phyloP scores from a whole-genome alignment of 2,113 vertebrate species.

The Strix uralensis region DNA sequence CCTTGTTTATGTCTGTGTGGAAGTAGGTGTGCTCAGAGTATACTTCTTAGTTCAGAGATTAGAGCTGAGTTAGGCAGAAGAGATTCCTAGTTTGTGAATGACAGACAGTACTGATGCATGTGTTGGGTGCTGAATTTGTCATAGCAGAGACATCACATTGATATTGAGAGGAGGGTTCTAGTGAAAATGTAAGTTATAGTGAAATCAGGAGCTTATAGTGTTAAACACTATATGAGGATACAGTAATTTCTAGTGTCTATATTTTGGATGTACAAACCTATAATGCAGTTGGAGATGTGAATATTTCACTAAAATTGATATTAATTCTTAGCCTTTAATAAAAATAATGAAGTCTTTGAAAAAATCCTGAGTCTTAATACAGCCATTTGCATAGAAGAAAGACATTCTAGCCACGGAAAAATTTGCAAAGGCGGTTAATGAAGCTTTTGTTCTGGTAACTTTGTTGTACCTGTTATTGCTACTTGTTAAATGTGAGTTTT shows the following conservation, averaged over 20 bases:
- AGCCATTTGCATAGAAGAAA: neutral
- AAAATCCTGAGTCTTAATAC: neutral
- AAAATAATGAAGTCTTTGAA: neutral
- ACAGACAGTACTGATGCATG: neutral
- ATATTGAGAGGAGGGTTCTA: neutral
- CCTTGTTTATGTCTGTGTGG: neutral
- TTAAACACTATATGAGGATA: neutral
- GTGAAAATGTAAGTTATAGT: neutral
- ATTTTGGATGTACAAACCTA: neutral
- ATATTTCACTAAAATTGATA: neutral
- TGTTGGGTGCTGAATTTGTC: neutral
- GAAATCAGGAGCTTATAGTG: neutral
- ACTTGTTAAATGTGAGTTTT: neutral
- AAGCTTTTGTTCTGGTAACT: neutral
- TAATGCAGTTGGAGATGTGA: neutral
- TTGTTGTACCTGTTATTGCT: neutral
- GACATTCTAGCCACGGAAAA: neutral
- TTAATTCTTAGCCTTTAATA: neutral
- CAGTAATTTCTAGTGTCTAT: fast-evolving
- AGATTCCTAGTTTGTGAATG: neutral
- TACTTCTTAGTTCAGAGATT: neutral
- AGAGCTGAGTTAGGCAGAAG: neutral
- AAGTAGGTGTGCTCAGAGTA: neutral
- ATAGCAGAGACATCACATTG: neutral
- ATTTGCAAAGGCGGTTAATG: neutral